Base-by-base conservation (phyloP, 2,888 invertebrate genomes). In the Sarcophaga rosellei region DNA sequence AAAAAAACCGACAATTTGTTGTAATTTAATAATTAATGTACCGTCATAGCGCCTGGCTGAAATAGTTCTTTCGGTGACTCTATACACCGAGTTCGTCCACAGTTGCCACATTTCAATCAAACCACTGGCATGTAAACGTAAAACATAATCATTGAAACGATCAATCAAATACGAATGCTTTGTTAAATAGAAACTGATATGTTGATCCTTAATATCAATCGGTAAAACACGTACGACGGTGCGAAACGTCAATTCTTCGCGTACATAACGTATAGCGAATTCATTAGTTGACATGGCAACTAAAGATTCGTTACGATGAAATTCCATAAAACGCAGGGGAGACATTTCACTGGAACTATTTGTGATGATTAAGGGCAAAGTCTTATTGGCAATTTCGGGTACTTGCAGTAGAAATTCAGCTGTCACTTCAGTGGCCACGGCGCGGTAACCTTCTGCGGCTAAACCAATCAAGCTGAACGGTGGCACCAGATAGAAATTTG, bases 91-190 rank as follows among this genome's bases (percentile, higher is more conserved):
- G 17, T 53, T 53, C 53, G 21, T 5, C 25, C 57, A 53, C 25
- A n/a, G 15, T 23, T 20, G 6, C 79, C 80, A 80, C 11, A 23
- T 15, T 21, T 65, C 45, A 12, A 65, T 11, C 15, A 73, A 25
- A 17, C 80, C 80, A n/a, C 66, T 2, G 3, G 59, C 53, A 23
- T n/a, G n/a, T 8, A 80, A 57, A 12, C 73, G 21, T 15, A 57
- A 44, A 47, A 80, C 53, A 2, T 73, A 11, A 8, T 63, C 53
- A 65, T 80, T 57, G 53, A 53, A 53, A 53, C 53, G 53, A 53
- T 53, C 53, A 53, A 53, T 53, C 17, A 53, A 53, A 53, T 65
- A 72, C 15, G 80, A 80, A 20, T 80, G 80, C 62, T 80, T 80
- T 23, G 61, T 53, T 35, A 80, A 66, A 23, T 66, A 73, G 57